A percentile compares a stretch with the other conserved stretches of the same genome.
Conservation (phyloP, 1,140 invertebrate species). For the Drosophila ercepeae region DNA sequence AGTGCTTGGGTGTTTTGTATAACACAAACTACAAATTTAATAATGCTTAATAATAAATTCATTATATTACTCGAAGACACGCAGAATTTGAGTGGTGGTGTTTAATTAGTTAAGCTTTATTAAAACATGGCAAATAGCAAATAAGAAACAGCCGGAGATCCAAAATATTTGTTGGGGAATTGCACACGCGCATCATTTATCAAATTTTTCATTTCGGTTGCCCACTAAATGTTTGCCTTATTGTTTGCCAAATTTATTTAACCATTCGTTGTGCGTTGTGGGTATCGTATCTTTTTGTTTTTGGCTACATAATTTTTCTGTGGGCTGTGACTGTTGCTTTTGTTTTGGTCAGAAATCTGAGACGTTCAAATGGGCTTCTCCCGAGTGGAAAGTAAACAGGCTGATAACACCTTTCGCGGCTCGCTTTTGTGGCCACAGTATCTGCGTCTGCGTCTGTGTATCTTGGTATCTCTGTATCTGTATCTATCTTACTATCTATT, state of each 20-base stretch:
- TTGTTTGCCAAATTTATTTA: slow-evolving; percentile 46
- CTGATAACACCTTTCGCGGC: slow-evolving; percentile 60
- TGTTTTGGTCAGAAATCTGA: slow-evolving; percentile 55
- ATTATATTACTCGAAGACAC: slow-evolving; percentile 63
- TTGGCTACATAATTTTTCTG: too few species aligned
- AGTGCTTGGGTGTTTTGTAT: slow-evolving; percentile 69
- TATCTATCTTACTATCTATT: slow-evolving; percentile 29
- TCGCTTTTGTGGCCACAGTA: slow-evolving; percentile 8
- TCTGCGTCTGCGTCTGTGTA: slow-evolving; percentile 1
- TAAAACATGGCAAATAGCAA: slow-evolving; percentile 63
- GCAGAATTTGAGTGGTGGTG: slow-evolving; percentile 32
- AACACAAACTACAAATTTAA: slow-evolving; percentile 74
- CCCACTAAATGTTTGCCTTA: slow-evolving; percentile 62
- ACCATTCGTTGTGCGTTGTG: slow-evolving; percentile 14
- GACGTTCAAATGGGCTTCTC: slow-evolving; percentile 26
- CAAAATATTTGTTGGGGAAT: slow-evolving; percentile 65
- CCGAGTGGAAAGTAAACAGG: slow-evolving; percentile 46
- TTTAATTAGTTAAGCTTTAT: slow-evolving; percentile 81
- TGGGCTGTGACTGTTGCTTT: slow-evolving; percentile 16
- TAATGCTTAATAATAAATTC: slow-evolving; percentile 56
- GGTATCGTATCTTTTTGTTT: too few species aligned
- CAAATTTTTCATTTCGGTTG: slow-evolving; percentile 60
- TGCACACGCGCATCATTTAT: slow-evolving; percentile 78
- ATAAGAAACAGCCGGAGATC: slow-evolving; percentile 27
- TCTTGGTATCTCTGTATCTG: slow-evolving; percentile 13